Percentiles rank a stretch among this genome's conserved stretches.
phyloP scores from a whole-genome alignment of 2,797 vertebrate species.

The Amblyraja radiata region DNA sequence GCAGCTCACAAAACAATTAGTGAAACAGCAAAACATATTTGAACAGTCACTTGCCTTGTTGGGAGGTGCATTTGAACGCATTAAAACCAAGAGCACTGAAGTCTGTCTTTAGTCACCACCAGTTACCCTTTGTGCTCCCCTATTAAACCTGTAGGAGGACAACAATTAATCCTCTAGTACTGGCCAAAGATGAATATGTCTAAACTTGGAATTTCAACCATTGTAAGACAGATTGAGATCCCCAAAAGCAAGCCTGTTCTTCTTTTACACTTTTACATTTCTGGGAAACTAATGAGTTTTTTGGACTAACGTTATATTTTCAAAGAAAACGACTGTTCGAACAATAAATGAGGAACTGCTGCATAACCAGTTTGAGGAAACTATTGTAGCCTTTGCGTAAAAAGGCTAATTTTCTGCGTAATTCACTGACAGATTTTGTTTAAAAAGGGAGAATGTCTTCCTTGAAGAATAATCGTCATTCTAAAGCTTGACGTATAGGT shows the following conservation, averaged over 20 bases:
- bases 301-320: not conserved
- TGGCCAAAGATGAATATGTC: no score
- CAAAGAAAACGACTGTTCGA: not conserved
- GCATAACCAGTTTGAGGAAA: not conserved
- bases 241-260: not conserved
- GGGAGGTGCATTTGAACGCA: not conserved
- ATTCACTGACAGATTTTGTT: not conserved
- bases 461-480: not conserved
- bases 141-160: no score
- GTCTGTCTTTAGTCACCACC: no score
- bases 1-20: not conserved
- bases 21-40: not conserved
- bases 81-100: no score
- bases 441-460: not conserved
- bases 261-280: not conserved
- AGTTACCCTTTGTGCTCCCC: no score
- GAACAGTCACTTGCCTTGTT: not conserved
- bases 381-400: not conserved
- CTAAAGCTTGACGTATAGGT: not conserved
- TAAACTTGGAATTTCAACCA: not conserved
- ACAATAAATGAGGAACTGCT: not conserved
- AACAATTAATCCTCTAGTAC: no score
- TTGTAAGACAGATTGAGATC: not conserved
- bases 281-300: not conserved
- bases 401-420: not conserved